Conservation (phyloP, 1,140 invertebrate genomes). For the Cyclargus thomasi region DNA sequence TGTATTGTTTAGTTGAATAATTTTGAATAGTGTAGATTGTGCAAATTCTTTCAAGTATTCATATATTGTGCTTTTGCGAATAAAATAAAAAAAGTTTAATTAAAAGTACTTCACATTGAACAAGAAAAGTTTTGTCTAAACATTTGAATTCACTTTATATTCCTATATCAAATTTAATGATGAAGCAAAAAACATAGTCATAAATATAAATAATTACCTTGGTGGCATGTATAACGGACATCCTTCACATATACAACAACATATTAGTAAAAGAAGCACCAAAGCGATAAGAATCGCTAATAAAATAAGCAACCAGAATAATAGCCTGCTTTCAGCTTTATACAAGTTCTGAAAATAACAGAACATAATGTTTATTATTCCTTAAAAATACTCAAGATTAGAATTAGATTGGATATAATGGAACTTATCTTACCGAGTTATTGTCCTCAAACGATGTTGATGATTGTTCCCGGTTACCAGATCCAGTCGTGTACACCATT, state of each 20-base stretch:
- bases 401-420: too few relatives aligned
- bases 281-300: constrained; percentile 82
- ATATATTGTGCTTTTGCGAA: neutral
- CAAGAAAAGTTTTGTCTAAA: too few relatives aligned
- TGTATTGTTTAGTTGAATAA: constrained; percentile 44
- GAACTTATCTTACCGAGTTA: constrained; percentile 46
- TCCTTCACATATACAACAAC: constrained; percentile 87
- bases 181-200: neutral
- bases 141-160: constrained; percentile 5
- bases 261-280: constrained; percentile 81
- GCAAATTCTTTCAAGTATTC: neutral
- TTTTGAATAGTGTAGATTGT: constrained; percentile 21
- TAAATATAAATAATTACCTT: constrained; percentile 65
- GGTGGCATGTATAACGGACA: constrained; percentile 87
- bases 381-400: neutral
- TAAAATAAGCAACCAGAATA: constrained; percentile 86
- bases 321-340: constrained; percentile 81
- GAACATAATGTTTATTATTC: constrained; percentile 8
- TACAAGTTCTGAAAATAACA: constrained; percentile 78
- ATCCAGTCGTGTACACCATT: constrained; percentile 51
- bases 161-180: neutral
- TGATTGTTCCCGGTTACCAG: constrained; percentile 38
- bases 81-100: neutral
- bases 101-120: too few relatives aligned
- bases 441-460: constrained; percentile 42